These are phyloP conservation scores for Sceliomorpha sp. DNA, from an alignment of 2,888 invertebrate species.

Conservation along the genomic window DNA sequence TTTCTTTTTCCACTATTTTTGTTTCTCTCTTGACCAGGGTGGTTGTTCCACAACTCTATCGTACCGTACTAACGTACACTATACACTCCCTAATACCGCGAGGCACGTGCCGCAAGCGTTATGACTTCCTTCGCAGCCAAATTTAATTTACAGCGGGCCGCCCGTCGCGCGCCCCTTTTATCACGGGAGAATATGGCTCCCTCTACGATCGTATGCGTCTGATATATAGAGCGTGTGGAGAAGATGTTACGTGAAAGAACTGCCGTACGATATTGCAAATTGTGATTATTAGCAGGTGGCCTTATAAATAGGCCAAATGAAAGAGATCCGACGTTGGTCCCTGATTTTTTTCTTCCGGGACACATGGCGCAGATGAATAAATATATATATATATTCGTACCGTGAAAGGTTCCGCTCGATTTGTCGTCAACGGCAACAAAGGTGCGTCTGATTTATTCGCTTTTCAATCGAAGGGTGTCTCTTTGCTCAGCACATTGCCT, in stretches of 20 bases:
- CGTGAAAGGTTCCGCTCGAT: conserved; percentile 46
- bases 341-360: conserved; percentile 13
- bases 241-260: conserved; percentile 31
- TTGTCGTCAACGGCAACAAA: conserved; percentile 48
- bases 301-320: too few species aligned
- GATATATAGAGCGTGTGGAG: conserved; percentile 16
- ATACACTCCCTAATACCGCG: conserved; percentile 7
- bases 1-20: conserved; percentile 10
- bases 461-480: conserved; percentile 21
- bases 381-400: conserved; percentile 20
- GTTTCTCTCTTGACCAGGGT: conserved; percentile 11
- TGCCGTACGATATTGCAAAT: conserved; percentile 20
- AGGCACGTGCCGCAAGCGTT: conserved; percentile 34
- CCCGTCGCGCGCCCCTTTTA: conserved; percentile 35
- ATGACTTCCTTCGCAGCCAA: conserved; percentile 40
- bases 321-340: conserved; percentile 10
- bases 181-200: conserved; percentile 16
- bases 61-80: conserved; percentile 2
- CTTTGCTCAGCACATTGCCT: conserved; percentile 16
- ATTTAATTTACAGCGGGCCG: conserved; percentile 41
- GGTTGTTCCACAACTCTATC: conserved; percentile 2
- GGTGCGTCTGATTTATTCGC: conserved; percentile 23
- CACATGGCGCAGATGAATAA: conserved; percentile 50
- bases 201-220: conserved; percentile 27
- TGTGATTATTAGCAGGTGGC: conserved; percentile 45